Evolutionary conservation across 2,797 vertebrate genomes (phyloP), one percentile per base, ranked within the genome.

Genomic region (Chanos chanos): DNA sequence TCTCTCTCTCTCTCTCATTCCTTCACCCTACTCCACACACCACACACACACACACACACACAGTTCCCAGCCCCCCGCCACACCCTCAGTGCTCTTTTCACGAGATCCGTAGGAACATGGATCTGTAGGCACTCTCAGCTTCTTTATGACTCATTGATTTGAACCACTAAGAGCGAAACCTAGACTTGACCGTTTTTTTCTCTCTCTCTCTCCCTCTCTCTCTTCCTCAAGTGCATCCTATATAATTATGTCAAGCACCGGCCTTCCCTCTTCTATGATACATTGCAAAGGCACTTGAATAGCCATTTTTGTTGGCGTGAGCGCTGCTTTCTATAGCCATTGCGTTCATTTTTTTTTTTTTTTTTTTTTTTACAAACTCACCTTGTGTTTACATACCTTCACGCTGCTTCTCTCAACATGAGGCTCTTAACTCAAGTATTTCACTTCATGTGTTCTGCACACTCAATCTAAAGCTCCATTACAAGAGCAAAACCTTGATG

Each of bases 361-460:
- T n/a, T n/a, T n/a, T n/a, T n/a, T n/a, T n/a, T n/a, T n/a, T n/a
- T n/a, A n/a, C n/a, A n/a, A n/a, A n/a, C n/a, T n/a, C n/a, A 3
- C 13, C 25, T 8, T 4, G 30, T 34, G 30, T 30, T 19, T 3
- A n/a, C 6, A 13, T 27, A 2, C n/a, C 4, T 4, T 12, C 36
- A 37, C 34, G 15, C 13, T 37, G 13, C 37, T 18, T 18, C 18
- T 40, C 37, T 18, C 7, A 8, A 15, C 6, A 8, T 16, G 37
- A 8, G 16, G 16, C 7, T 3, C 36, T 37, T 39, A 15, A 39
- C 13, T 1, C 13, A n/a, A 3, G 40, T 49, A 5, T 19, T 49
- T 41, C 44, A 36, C 22, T 51, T 61, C n/a, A 31, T 51, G 37
- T 21, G 37, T 22, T 51, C 21, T 13, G n/a, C 47, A 12, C 8